A percentile compares a stretch with the other conserved stretches of the same genome.
Evolutionary conservation across 2,888 invertebrate species (phyloP).

Genomic region (Rhingia campestris): DNA sequence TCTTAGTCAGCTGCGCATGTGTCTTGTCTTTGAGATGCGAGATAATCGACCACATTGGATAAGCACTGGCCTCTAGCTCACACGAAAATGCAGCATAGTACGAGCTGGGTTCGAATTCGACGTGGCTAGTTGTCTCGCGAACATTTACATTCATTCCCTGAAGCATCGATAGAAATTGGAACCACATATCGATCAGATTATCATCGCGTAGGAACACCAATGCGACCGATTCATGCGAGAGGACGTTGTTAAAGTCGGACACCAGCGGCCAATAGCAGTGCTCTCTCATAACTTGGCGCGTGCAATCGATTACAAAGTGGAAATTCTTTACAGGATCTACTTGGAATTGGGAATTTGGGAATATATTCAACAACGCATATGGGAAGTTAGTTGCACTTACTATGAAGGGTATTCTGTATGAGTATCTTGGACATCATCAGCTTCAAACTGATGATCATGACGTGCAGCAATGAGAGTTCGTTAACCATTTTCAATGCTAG

Average conservation of each 20-base stretch:
- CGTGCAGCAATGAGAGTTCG: slow-evolving; percentile 93
- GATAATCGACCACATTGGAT: slow-evolving; percentile 98
- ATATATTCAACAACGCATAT: background rate
- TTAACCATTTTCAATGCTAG: slow-evolving; percentile 95
- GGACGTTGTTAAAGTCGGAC: slow-evolving; percentile 97
- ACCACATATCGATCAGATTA: slow-evolving; percentile 97
- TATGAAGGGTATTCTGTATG: slow-evolving; percentile 93
- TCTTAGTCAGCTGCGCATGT: slow-evolving; percentile 89
- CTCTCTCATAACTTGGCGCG: slow-evolving; percentile 95
- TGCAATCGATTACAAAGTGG: slow-evolving; percentile 96
- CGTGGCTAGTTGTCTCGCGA: slow-evolving; percentile 93
- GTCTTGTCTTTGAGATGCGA: slow-evolving; percentile 91
- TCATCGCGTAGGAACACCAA: slow-evolving; percentile 94
- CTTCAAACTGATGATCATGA: slow-evolving; percentile 94
- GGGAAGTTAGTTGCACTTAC: slow-evolving; percentile 82
- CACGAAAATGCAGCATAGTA: slow-evolving; percentile 99
- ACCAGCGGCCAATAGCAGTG: slow-evolving; percentile 99
- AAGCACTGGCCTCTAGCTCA: slow-evolving; percentile 97
- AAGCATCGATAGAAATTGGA: slow-evolving; percentile 95
- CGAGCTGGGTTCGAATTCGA: slow-evolving; percentile 98
- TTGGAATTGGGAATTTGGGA: slow-evolving; percentile 70
- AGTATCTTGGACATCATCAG: slow-evolving; percentile 97
- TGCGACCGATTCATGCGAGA: slow-evolving; percentile 96
- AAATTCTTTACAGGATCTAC: slow-evolving; percentile 90
- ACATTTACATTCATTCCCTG: slow-evolving; percentile 99